phyloP scores from a whole-genome alignment of 2,888 invertebrate species.

The Lissocephala sabroskyi region DNA sequence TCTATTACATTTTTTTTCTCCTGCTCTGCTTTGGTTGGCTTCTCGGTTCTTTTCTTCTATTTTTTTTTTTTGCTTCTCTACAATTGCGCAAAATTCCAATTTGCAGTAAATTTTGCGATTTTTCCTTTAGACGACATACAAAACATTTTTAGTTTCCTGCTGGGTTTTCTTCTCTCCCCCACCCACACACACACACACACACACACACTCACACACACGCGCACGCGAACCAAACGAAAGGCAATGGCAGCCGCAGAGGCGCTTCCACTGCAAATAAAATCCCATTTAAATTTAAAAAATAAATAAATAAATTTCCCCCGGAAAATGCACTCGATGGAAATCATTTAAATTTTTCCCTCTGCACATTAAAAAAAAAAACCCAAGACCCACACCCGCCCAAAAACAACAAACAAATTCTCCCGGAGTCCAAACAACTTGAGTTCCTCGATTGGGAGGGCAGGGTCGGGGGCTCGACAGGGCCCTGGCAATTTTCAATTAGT shows the following conservation, averaged over 20 bases:
- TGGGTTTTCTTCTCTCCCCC: constrained; percentile 44
- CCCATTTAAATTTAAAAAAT: no score
- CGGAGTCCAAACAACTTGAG: constrained; percentile 32
- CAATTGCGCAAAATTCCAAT: constrained; percentile 69
- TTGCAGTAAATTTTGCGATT: constrained; percentile 71
- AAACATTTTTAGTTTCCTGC: constrained; percentile 66
- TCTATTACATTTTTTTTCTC: constrained; percentile 10
- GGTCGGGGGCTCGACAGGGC: constrained; percentile 7
- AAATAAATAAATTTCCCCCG: no score
- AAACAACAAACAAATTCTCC: constrained; percentile 48
- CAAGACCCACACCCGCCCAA: constrained; percentile 47
- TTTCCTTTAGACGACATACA: constrained; percentile 66
- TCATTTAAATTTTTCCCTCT: no score
- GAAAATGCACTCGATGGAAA: no score
- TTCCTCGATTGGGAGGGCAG: background rate
- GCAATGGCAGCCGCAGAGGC: no score
- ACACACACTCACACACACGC: constrained; percentile 23
- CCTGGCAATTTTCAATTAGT: constrained; percentile 58
- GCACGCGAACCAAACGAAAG: background rate
- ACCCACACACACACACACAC: constrained; percentile 9
- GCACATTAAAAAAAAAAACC: constrained; percentile 13
- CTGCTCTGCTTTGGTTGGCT: constrained; percentile 6
- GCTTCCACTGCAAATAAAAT: no score
- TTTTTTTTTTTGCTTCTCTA: constrained; percentile 41
- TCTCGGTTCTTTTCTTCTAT: background rate